A percentile compares a stretch with the other conserved stretches of the same genome.
These are phyloP conservation scores for Trididemnum miniatum DNA, from an alignment of 23 tunicate genomes.

Conservation along the genomic window DNA sequence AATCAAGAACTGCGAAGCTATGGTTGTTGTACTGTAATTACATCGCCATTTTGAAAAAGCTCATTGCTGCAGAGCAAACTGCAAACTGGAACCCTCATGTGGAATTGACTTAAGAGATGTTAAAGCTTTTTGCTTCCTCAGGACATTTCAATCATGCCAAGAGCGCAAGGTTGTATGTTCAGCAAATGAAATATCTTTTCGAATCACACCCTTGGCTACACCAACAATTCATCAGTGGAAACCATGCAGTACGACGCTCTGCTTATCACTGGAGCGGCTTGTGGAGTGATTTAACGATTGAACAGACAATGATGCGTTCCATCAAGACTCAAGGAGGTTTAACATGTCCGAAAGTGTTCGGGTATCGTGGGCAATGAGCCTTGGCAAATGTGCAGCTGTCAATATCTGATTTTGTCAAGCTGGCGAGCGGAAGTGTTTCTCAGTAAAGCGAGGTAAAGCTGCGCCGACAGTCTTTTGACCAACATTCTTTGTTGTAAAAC, in stretches of 20 bases:
- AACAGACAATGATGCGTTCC: conserved; percentile 10
- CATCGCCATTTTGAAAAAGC: not conserved
- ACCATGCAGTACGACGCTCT: conserved; percentile 10
- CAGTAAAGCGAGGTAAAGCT: too few relatives aligned
- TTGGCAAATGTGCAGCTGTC: not conserved
- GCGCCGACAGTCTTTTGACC: too few relatives aligned
- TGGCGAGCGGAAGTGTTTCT: too few relatives aligned
- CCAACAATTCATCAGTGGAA: not conserved
- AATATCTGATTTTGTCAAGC: too few relatives aligned
- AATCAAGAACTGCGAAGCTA: conserved; percentile 6
- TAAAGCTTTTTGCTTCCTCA: conserved; percentile 5
- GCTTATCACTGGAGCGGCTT: not conserved
- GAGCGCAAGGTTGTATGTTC: conserved; percentile 1
- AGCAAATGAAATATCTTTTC: not conserved
- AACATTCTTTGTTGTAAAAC: too few relatives aligned
- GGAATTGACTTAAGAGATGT: not conserved
- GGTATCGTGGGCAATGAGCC: not conserved
- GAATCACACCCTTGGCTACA: not conserved
- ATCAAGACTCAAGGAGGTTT: conserved; percentile 12
- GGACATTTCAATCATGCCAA: conserved; percentile 14
- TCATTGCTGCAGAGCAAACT: conserved; percentile 16
- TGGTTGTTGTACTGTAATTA: conserved; percentile 8
- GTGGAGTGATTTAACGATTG: conserved; percentile 24
- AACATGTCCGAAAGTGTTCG: conserved; percentile 23
- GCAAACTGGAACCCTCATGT: not conserved